These are phyloP conservation scores for Tenthredo scrophulariae DNA, from an alignment of 2,888 invertebrate genomes.

Conservation along the genomic window DNA sequence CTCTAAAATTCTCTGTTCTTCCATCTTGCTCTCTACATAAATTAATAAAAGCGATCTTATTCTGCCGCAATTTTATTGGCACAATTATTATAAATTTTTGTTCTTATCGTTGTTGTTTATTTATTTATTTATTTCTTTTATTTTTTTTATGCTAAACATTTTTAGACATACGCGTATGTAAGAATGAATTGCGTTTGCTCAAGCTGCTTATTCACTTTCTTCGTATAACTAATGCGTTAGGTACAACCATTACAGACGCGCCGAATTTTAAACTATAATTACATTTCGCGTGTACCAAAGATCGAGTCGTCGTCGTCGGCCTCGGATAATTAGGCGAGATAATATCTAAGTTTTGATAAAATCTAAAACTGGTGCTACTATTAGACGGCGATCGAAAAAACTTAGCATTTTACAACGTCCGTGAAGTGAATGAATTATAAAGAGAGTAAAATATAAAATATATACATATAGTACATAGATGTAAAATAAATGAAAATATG, in stretches of 20 bases:
- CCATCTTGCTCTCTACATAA: conserved; percentile 6
- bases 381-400: not conserved
- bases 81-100: not conserved
- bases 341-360: not conserved
- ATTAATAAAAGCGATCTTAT: not conserved
- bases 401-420: not conserved
- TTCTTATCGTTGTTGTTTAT: not conserved
- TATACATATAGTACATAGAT: not conserved
- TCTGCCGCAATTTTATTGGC: not conserved
- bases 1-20: not conserved
- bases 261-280: not conserved
- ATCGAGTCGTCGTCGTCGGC: not conserved
- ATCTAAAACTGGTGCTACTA: conserved; percentile 27
- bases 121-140: not conserved
- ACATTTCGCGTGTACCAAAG: conserved; percentile 12
- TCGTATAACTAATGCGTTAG: not conserved
- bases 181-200: conserved; percentile 13
- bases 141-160: not conserved
- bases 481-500: not conserved
- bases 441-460: not conserved
- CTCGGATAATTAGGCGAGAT: not conserved
- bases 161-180: not conserved
- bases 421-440: not conserved
- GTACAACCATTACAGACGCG: not conserved
- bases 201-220: not conserved